Conservation (phyloP, 2,888 invertebrate species). For the Drosophila paucipuncta region DNA sequence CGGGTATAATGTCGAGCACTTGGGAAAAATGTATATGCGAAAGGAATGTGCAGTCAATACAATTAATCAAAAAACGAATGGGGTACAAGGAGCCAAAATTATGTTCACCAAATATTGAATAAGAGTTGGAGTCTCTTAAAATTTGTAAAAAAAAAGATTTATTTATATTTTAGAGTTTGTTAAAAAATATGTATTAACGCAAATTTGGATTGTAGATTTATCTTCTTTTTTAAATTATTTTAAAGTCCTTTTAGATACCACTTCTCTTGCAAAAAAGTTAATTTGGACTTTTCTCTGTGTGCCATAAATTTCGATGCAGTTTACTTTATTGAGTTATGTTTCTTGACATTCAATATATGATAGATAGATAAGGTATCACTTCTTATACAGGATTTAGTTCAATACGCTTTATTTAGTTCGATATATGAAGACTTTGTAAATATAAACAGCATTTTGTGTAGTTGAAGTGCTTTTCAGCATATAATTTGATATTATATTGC, state of each 20-base stretch:
- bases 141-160: not conserved
- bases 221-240: not conserved
- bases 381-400: not conserved
- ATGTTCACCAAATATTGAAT: not conserved
- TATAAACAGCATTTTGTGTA: not conserved
- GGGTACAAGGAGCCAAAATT: not conserved
- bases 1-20: not conserved
- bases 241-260: not conserved
- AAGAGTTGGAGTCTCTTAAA: not conserved
- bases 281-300: not conserved
- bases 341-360: not conserved
- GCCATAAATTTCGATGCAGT: not conserved
- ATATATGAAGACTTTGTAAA: not conserved
- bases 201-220: not conserved
- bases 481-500: not conserved
- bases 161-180: not conserved
- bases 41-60: constrained; percentile 16
- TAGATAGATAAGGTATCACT: not conserved
- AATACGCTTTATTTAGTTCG: not conserved
- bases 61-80: not conserved
- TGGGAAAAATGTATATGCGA: not conserved
- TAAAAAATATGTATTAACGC: not conserved
- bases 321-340: not conserved
- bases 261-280: not conserved
- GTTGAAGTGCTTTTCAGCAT: not conserved